Conservation (phyloP, 1,140 invertebrate species). For the Glossosoma conforme region DNA sequence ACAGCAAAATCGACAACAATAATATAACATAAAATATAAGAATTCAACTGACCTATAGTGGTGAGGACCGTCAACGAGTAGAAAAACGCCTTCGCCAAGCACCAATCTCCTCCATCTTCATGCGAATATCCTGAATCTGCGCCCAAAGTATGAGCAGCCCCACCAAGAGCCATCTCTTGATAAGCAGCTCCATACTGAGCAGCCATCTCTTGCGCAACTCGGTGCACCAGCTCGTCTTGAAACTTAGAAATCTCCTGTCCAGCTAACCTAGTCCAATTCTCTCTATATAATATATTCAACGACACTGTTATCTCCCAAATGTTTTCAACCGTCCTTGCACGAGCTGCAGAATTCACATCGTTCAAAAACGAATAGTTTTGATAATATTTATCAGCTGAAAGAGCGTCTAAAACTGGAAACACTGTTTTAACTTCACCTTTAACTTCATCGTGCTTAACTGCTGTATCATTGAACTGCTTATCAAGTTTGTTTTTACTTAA, state of each 20-base stretch:
- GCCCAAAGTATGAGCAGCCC: conserved; percentile 35
- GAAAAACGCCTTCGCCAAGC: conserved; percentile 87
- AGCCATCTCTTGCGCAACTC: conserved; percentile 69
- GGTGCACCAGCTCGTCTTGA: conserved; percentile 79
- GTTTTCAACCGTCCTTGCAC: conserved; percentile 74
- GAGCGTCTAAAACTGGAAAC: conserved; percentile 30
- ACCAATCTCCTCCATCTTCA: conserved; percentile 75
- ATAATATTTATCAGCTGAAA: conserved; percentile 41
- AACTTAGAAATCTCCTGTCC: conserved; percentile 50
- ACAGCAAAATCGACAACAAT: too few species aligned
- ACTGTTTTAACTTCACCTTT: neutral
- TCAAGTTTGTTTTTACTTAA: conserved; percentile 8
- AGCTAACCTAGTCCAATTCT: conserved; percentile 82
- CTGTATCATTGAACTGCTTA: conserved; percentile 24
- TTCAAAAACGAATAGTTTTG: conserved; percentile 45
- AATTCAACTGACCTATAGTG: conserved; percentile 94
- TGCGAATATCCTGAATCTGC: conserved; percentile 39
- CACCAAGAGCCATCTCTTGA: conserved; percentile 48
- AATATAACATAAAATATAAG: too few species aligned
- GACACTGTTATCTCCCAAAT: conserved; percentile 94
- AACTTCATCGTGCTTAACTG: conserved; percentile 14
- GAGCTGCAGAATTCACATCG: conserved; percentile 54
- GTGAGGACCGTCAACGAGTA: conserved; percentile 95
- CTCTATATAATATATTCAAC: conserved; percentile 88
- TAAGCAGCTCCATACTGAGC: conserved; percentile 48